A percentile compares a stretch with the other conserved stretches of the same genome.
Evolutionary conservation across 2,113 vertebrate species (phyloP).

Genomic region (Corvus cornix): DNA sequence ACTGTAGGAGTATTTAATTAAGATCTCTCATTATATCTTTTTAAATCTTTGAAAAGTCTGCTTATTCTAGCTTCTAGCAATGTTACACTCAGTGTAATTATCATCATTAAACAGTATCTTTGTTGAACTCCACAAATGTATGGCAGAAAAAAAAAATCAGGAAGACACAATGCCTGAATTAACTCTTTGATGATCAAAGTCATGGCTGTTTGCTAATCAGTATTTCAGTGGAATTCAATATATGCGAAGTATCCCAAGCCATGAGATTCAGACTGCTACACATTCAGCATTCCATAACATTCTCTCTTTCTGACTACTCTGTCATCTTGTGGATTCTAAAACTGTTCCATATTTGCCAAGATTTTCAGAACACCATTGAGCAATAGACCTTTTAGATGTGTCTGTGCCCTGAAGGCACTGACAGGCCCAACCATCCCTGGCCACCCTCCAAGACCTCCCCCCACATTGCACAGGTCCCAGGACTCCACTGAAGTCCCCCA

Average conservation of each 20-base stretch:
- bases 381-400: not conserved
- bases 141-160: not conserved
- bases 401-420: not conserved
- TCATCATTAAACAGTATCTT: slow-evolving; percentile 42
- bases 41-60: slow-evolving; percentile 29
- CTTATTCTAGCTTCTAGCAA: slow-evolving; percentile 45
- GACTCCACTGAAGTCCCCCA: not conserved
- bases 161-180: not conserved
- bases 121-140: not conserved
- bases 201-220: not conserved
- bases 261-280: not conserved
- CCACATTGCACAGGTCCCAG: fast-evolving
- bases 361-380: not conserved
- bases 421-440: fast-evolving
- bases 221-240: not conserved
- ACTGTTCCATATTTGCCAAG: not conserved
- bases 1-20: slow-evolving; percentile 55
- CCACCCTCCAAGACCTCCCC: fast-evolving
- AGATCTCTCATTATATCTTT: slow-evolving; percentile 27
- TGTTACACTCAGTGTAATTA: slow-evolving; percentile 7
- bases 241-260: not conserved
- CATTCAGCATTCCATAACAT: not conserved
- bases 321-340: not conserved
- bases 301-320: not conserved
- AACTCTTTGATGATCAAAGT: not conserved